Evolutionary conservation across 2,797 vertebrate genomes (phyloP), one percentile per base, ranked within the genome.

Genomic region (Lagorchestes hirsutus): DNA sequence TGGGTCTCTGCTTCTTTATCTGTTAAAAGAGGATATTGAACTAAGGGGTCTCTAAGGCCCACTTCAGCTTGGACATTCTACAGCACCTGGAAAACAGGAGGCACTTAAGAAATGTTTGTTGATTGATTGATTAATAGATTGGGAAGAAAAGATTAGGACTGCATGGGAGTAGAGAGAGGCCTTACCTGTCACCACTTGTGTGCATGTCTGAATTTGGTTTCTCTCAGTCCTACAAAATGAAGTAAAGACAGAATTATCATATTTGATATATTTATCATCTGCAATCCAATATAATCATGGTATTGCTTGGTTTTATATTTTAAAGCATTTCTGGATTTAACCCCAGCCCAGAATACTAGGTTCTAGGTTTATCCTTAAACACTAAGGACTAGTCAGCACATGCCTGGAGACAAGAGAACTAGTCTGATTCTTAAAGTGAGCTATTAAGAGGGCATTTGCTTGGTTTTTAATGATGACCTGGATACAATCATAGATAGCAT

Each of bases 151-250:
- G 22, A 9, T 10, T 82, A 82, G 31, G 55, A 62, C 67, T 8
- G 4, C n/a, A 62, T 46, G 74, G 54, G 90, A 62, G 14, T 31
- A 54, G 40, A 34, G 34, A 34, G 52, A 14, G 27, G 28, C 59
- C 98, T 31, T 96, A 99, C 99, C 98, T 97, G 98, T 97, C 93
- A 98, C 94, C 90, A 97, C 93, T 94, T 91, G 96, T 97, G 95
- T 0, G 62, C 93, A 98, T 0, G 13, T 12, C 93, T 97, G 97
- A 92, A 92, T 95, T 22, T 96, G 62, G 62, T 57, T 90, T 4
- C 90, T 95, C 94, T 97, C 94, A 40, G 93, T 93, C 96, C 98
- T 99, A 56, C 16, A 98, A 97, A 96, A 28, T 96, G 50, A 97
- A 97, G 95, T 90, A 93, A 97, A 95, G 52, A 94, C 62, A 90